Conservation (phyloP, 2,888 invertebrate species). For the Blastobasis lacticolella region DNA sequence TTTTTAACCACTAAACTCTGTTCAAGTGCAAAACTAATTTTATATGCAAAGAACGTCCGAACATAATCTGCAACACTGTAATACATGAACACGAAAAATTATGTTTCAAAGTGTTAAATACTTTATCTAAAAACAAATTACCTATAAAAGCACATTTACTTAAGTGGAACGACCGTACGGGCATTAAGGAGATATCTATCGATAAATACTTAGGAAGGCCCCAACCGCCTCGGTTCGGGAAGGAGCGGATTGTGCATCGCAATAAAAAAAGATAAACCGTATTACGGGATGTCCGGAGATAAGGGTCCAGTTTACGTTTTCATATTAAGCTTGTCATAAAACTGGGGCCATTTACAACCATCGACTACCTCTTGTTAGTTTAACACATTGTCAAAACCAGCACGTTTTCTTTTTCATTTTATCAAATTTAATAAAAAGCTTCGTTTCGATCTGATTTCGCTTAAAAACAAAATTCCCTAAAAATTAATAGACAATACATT, state of each 20-base stretch:
- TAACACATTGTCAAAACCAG: too few species aligned
- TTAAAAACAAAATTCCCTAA: conserved; percentile 10
- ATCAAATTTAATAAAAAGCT: too few species aligned
- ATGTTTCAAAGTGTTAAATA: not conserved
- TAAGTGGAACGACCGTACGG: not conserved
- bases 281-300: conserved; percentile 59
- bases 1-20: conserved; percentile 3
- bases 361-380: conserved; percentile 27
- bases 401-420: too few species aligned
- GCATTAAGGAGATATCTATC: conserved; percentile 13
- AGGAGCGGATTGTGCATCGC: conserved; percentile 47
- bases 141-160: not conserved
- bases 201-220: conserved; percentile 18
- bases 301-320: conserved; percentile 51
- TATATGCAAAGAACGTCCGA: too few species aligned
- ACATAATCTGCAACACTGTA: not conserved
- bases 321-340: conserved; percentile 57
- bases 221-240: conserved; percentile 29
- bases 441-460: not conserved
- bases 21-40: too few species aligned
- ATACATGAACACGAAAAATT: not conserved
- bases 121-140: not conserved
- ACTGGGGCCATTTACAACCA: conserved; percentile 38
- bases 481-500: conserved; percentile 62
- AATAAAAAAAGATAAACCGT: conserved; percentile 57